Evolutionary conservation across 2,888 invertebrate genomes (phyloP).

Genomic region (Sinopyrophorus schimmeli): DNA sequence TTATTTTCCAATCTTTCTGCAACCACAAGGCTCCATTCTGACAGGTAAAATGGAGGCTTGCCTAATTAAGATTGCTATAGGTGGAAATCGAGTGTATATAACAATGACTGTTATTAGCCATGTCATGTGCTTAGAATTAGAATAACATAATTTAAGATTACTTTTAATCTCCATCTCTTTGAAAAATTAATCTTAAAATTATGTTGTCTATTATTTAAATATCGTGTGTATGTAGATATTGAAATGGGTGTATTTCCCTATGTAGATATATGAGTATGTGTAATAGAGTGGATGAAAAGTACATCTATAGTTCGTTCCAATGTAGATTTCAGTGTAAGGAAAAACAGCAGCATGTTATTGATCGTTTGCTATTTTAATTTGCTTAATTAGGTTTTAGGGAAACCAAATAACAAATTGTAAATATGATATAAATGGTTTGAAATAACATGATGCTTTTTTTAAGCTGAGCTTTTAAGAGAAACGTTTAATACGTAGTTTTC

Average conservation of each 20-base stretch:
- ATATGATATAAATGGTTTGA: neutral
- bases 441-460: constrained; percentile 17
- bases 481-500: constrained; percentile 21
- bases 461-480: constrained; percentile 23
- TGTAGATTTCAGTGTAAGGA: constrained; percentile 34
- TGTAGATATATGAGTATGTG: neutral
- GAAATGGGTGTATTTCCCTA: neutral
- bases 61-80: constrained; percentile 56
- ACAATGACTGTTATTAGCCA: constrained; percentile 34
- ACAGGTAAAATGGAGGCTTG: constrained; percentile 79
- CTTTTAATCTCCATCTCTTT: constrained; percentile 3
- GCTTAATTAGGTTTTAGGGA: too few species aligned
- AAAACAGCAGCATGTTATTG: constrained; percentile 47
- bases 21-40: constrained; percentile 82
- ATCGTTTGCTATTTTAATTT: constrained; percentile 47
- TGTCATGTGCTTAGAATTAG: constrained; percentile 33
- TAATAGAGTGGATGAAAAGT: neutral
- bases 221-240: too few species aligned
- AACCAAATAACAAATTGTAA: constrained; percentile 19
- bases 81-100: constrained; percentile 42
- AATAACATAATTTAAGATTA: constrained; percentile 14
- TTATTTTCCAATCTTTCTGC: constrained; percentile 64
- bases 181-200: constrained; percentile 17
- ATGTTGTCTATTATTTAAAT: constrained; percentile 16
- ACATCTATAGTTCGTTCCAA: constrained; percentile 21